Evolutionary conservation across 2,113 vertebrate species (phyloP).

Genomic region (Suricata suricatta): DNA sequence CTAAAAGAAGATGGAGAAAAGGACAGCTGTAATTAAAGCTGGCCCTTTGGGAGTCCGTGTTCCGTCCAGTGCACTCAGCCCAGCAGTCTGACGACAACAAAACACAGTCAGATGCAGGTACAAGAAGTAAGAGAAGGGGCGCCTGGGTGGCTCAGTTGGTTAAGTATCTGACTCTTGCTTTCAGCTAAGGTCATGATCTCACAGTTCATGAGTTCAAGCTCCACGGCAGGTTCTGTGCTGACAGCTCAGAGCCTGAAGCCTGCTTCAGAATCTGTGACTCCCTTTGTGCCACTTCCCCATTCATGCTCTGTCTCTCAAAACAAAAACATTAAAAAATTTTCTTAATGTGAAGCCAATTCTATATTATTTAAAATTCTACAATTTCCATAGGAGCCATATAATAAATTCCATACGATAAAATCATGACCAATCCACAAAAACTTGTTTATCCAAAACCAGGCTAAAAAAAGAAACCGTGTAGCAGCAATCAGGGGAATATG

Average conservation of each 20-base stretch:
- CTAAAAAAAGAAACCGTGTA: not conserved
- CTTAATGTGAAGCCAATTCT: not conserved
- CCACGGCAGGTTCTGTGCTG: no score
- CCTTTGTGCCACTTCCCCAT: no score
- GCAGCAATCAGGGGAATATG: not conserved
- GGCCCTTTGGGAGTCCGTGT: not conserved
- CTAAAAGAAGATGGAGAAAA: not conserved
- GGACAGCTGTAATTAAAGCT: not conserved
- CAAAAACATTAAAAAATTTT: no score
- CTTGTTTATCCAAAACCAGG: not conserved
- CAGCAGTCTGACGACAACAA: not conserved
- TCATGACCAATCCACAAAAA: not conserved
- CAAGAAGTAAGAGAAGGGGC: not conserved
- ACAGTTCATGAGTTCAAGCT: no score
- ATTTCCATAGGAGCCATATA: not conserved
- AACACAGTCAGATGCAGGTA: not conserved
- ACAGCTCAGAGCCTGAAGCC: no score
- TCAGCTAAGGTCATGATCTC: no score
- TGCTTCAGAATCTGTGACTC: no score
- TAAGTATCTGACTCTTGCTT: no score
- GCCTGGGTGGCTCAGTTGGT: no score
- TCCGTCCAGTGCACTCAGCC: not conserved
- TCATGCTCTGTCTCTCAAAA: no score
- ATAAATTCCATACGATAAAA: not conserved
- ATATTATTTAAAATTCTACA: not conserved